Conservation (phyloP, 1,140 invertebrate species). For the Eufriesea mexicana region DNA sequence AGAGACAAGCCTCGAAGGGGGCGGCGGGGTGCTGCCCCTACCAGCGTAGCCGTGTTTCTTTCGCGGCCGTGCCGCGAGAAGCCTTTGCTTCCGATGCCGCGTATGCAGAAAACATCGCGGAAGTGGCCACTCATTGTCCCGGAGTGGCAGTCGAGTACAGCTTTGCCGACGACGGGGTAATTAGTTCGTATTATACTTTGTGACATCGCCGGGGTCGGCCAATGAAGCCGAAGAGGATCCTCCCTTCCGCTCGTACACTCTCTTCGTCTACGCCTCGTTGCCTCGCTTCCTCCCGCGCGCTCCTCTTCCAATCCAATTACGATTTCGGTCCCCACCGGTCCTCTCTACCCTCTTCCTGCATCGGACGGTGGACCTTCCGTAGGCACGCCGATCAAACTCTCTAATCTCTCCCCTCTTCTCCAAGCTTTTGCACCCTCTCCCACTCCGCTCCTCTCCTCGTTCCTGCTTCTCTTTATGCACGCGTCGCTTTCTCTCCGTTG, state of each 20-base stretch:
- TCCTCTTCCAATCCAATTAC: slow-evolving; percentile 67
- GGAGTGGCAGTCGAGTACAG: slow-evolving; percentile 68
- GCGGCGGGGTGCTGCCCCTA: neutral
- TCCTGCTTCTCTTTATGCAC: neutral
- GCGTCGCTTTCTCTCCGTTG: slow-evolving; percentile 10
- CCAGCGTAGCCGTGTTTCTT: slow-evolving; percentile 32
- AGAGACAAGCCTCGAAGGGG: neutral
- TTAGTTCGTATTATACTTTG: slow-evolving; percentile 77
- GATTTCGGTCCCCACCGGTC: slow-evolving; percentile 50
- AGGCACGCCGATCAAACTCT: slow-evolving; percentile 32
- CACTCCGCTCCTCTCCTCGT: neutral
- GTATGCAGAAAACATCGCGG: slow-evolving; percentile 75
- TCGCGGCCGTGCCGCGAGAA: slow-evolving; percentile 47
- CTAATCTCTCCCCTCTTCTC: neutral
- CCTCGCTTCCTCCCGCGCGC: slow-evolving; percentile 10
- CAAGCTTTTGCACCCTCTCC: too few relatives aligned
- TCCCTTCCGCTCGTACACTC: slow-evolving; percentile 9
- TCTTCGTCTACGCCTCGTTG: slow-evolving; percentile 15
- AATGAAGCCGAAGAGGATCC: slow-evolving; percentile 51
- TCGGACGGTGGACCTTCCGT: slow-evolving; percentile 40
- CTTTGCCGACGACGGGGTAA: slow-evolving; percentile 76
- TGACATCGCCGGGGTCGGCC: slow-evolving; percentile 66
- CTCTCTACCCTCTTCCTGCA: slow-evolving; percentile 12
- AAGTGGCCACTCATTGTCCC: slow-evolving; percentile 74
- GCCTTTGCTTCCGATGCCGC: slow-evolving; percentile 68